Conservation (phyloP, 1,140 invertebrate genomes). For the Trialeurodes vaporariorum region DNA sequence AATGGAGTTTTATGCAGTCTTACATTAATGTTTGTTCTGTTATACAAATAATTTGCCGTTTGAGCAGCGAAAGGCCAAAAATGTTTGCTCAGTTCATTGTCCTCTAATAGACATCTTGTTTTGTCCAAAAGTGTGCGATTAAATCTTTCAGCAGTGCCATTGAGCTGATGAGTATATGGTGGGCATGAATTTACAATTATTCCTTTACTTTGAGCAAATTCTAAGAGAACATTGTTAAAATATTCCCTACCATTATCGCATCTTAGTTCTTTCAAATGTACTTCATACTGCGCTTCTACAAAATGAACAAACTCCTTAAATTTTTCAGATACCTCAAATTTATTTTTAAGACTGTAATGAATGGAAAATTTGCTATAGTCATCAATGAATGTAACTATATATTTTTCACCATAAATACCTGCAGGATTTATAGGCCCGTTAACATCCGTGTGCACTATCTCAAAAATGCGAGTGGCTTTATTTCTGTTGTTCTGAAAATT, state of each 20-base stretch:
- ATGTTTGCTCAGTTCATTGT: slow-evolving; percentile 20
- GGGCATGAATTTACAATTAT: not conserved
- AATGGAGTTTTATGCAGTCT: slow-evolving; percentile 3
- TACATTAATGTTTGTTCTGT: slow-evolving; percentile 4
- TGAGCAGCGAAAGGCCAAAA: slow-evolving; percentile 25
- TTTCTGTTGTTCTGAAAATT: not conserved
- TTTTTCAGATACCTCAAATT: not conserved
- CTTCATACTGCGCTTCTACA: slow-evolving; percentile 24
- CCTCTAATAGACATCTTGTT: slow-evolving; percentile 23
- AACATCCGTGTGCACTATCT: not conserved
- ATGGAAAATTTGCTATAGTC: not conserved
- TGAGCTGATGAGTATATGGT: not conserved
- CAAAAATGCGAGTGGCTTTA: not conserved
- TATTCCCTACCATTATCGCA: slow-evolving; percentile 35
- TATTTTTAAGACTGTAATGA: not conserved
- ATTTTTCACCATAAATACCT: not conserved
- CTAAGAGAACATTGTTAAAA: slow-evolving; percentile 25
- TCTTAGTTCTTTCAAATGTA: slow-evolving; percentile 29
- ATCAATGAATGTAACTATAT: not conserved
- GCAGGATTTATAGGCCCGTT: not conserved
- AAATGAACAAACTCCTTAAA: slow-evolving; percentile 11
- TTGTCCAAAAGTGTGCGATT: slow-evolving; percentile 22
- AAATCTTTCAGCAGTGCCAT: not conserved
- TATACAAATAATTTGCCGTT: slow-evolving; percentile 23
- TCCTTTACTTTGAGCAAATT: slow-evolving; percentile 8